Conservation (phyloP, 2,113 vertebrate genomes). For the Eudyptes chrysolophus region DNA sequence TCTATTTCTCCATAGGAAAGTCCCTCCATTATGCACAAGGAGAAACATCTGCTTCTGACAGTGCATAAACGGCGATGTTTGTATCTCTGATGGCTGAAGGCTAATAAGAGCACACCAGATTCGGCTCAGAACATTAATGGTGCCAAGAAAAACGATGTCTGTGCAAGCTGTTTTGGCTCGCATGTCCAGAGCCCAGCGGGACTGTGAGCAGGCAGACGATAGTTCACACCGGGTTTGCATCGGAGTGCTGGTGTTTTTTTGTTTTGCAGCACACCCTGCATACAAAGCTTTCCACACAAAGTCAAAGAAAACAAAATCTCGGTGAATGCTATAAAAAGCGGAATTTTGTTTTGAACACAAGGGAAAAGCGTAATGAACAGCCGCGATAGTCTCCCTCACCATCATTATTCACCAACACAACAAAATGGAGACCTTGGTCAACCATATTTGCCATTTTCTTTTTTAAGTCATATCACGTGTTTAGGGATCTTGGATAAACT, state of each 20-base stretch:
- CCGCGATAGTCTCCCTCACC: not conserved
- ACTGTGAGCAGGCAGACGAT: not conserved
- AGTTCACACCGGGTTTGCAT: not conserved
- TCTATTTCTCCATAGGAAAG: not conserved
- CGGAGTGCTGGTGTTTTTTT: not conserved
- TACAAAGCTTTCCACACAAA: not conserved
- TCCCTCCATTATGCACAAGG: not conserved
- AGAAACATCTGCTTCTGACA: slow-evolving; percentile 24
- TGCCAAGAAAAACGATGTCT: not conserved
- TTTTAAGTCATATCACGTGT: not conserved
- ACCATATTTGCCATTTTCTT: not conserved
- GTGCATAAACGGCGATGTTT: not conserved
- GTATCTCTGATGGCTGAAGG: not conserved
- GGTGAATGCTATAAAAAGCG: not conserved
- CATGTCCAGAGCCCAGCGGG: not conserved
- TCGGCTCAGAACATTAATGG: not conserved
- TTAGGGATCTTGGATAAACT: not conserved
- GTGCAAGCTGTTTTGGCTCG: not conserved
- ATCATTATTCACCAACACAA: not conserved
- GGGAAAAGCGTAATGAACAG: not conserved
- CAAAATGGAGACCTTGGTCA: not conserved
- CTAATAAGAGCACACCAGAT: not conserved
- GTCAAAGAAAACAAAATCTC: not conserved
- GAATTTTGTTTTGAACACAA: not conserved
- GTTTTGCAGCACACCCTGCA: not conserved